Conservation (phyloP, 2,113 vertebrate genomes). For the Euleptes europaea region DNA sequence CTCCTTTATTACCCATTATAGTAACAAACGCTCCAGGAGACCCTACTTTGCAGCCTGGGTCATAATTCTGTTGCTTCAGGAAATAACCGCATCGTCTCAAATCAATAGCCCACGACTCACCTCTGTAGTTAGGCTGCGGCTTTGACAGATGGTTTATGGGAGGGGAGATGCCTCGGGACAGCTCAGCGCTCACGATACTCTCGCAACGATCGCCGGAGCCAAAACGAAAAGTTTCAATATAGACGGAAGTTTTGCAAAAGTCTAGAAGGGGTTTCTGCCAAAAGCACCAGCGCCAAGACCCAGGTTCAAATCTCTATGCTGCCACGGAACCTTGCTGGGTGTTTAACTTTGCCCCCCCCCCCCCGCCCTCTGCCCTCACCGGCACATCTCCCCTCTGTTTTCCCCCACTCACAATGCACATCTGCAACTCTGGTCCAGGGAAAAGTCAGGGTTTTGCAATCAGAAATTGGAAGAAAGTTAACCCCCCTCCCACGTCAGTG, state of each 20-base stretch:
- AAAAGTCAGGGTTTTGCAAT: no score
- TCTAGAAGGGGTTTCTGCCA: no score
- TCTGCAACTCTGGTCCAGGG: no score
- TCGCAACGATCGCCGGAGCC: accelerated
- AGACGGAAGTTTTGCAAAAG: neutral
- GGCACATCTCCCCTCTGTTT: no score
- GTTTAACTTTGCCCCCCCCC: no score
- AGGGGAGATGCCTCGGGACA: neutral
- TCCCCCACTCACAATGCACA: no score
- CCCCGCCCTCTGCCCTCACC: no score
- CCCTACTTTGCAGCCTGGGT: neutral
- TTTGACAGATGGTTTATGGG: neutral
- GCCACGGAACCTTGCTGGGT: no score
- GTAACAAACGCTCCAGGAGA: neutral
- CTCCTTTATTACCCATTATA: conserved; percentile 9
- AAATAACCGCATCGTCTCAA: neutral
- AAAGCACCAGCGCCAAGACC: no score
- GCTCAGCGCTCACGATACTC: accelerated
- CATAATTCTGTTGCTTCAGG: conserved; percentile 19
- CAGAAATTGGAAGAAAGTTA: no score
- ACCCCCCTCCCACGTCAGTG: no score
- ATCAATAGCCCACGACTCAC: neutral
- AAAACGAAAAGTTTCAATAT: accelerated
- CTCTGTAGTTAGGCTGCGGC: neutral
- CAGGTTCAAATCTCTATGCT: no score